Base-by-base conservation (phyloP, 2,113 vertebrate genomes). In the Coptodon rendalli region DNA sequence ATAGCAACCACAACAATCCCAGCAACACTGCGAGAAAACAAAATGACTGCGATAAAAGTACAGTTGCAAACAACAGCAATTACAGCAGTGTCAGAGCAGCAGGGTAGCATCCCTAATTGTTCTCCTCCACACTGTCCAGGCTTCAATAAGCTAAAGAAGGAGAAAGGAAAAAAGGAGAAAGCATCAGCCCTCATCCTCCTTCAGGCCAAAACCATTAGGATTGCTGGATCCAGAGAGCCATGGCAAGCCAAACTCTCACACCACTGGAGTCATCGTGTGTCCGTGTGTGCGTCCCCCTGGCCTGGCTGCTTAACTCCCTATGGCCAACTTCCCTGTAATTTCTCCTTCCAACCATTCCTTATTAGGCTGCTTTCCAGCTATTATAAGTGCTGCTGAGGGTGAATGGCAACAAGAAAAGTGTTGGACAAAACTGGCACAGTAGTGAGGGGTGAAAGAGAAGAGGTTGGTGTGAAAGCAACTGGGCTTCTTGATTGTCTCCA, bases 201-300 rank as follows among this genome's bases (percentile, higher is more conserved):
- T 83, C 27, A 57, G 90, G 82, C 59, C 63, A 83, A 87, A 90
- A 36, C 50, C 52, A 88, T 88, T 59, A 90, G 82, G 71, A 31
- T 27, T 73, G 38, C 48, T 87, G 86, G 86, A 86, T 84, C 73
- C 84, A 86, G 66, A 82, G 81, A 89, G 79, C 56, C 88, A 71
- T 17, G 27, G 24, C 85, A 13, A 36, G 45, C 61, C 68, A 82
- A 90, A 86, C 66, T 38, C 50, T 48, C 13, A 36, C 14, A 87
- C 40, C 50, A 34, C 22, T 9, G 6, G 48, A 56, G 6, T 59
- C 29, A 80, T 45, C 3, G 24, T 7, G 5, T 73, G 7, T 43
- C 17, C n/a, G 12, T 82, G 57, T 84, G 63, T 43, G 68, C 6
- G 17, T n/a, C n/a, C 36, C 12, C 22, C 24, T 57, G 68, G 54